Percentiles rank a stretch among this genome's conserved stretches.
These are phyloP conservation scores for Protaetia brevitarsis DNA, from an alignment of 1,140 invertebrate genomes.

Conservation along the genomic window DNA sequence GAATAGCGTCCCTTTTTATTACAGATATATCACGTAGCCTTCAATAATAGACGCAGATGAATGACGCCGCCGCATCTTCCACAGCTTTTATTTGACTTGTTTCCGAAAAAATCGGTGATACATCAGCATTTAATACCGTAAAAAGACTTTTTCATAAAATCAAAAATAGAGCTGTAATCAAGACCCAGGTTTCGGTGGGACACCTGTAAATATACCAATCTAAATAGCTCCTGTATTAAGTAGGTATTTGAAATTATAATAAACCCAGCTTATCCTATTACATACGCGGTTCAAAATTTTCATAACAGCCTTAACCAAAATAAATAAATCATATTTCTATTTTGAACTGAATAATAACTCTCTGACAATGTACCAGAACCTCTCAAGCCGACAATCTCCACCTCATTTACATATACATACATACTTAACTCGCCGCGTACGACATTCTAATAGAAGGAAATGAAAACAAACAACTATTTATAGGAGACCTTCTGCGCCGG, in stretches of 20 bases:
- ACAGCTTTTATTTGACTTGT: too few relatives aligned
- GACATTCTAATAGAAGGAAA: neutral
- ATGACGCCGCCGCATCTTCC: too few relatives aligned
- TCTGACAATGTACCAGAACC: neutral
- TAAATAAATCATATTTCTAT: neutral
- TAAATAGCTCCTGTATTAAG: neutral
- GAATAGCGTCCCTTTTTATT: too few relatives aligned
- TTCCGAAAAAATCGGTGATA: too few relatives aligned
- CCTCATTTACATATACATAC: neutral
- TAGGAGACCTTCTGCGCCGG: conserved; percentile 89
- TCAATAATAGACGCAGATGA: too few relatives aligned
- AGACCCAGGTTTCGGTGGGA: too few relatives aligned
- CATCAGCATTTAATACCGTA: too few relatives aligned
- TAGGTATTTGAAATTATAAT: neutral
- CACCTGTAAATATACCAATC: too few relatives aligned
- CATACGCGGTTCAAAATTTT: too few relatives aligned
- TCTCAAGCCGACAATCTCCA: neutral
- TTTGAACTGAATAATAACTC: neutral
- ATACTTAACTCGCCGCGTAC: neutral
- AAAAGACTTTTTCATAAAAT: too few relatives aligned
- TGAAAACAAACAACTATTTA: conserved; percentile 16
- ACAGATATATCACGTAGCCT: too few relatives aligned
- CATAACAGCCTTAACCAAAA: neutral
- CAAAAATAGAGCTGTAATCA: too few relatives aligned
- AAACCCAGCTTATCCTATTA: neutral